phyloP scores from a whole-genome alignment of 2,113 vertebrate species.

The Hyla sarda region DNA sequence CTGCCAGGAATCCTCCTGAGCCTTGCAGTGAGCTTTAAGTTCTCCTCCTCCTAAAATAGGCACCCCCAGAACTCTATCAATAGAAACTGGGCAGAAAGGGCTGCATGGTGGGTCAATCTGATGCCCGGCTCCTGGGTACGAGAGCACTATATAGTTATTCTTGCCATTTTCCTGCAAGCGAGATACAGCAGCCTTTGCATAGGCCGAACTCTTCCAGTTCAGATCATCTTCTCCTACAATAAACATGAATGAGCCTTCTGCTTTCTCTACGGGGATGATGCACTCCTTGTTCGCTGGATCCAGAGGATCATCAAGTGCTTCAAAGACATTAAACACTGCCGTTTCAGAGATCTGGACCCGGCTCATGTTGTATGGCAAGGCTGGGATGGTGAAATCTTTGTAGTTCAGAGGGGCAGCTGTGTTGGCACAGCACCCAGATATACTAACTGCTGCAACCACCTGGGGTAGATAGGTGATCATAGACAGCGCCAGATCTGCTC shows the following conservation, averaged over 20 bases:
- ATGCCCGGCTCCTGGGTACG: slow-evolving; percentile 73
- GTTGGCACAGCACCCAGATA: slow-evolving; percentile 73
- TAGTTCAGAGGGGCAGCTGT: slow-evolving; percentile 68
- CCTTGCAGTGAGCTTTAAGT: slow-evolving; percentile 69
- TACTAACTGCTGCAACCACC: slow-evolving; percentile 70
- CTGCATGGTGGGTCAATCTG: slow-evolving; percentile 70
- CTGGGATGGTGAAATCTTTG: slow-evolving; percentile 67
- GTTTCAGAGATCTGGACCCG: slow-evolving; percentile 67
- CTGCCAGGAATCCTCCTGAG: slow-evolving; percentile 74
- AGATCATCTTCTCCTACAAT: slow-evolving; percentile 72
- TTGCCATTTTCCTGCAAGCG: slow-evolving; percentile 68
- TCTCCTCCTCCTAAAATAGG: slow-evolving; percentile 70
- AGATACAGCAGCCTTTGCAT: slow-evolving; percentile 67
- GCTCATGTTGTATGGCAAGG: slow-evolving; percentile 69
- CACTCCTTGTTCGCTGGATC: slow-evolving; percentile 67
- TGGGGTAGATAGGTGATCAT: slow-evolving; percentile 75
- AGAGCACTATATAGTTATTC: slow-evolving; percentile 71
- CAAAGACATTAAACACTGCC: slow-evolving; percentile 70
- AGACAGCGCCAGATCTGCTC: slow-evolving; percentile 73
- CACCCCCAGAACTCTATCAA: slow-evolving; percentile 69
- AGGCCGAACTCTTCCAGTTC: slow-evolving; percentile 73
- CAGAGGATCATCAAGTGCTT: slow-evolving; percentile 69
- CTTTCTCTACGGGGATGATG: slow-evolving; percentile 71
- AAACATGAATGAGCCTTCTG: slow-evolving; percentile 71
- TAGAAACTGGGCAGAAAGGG: slow-evolving; percentile 67